Conservation (phyloP, 2,888 invertebrate species). For the Sarcophaga variegata region DNA sequence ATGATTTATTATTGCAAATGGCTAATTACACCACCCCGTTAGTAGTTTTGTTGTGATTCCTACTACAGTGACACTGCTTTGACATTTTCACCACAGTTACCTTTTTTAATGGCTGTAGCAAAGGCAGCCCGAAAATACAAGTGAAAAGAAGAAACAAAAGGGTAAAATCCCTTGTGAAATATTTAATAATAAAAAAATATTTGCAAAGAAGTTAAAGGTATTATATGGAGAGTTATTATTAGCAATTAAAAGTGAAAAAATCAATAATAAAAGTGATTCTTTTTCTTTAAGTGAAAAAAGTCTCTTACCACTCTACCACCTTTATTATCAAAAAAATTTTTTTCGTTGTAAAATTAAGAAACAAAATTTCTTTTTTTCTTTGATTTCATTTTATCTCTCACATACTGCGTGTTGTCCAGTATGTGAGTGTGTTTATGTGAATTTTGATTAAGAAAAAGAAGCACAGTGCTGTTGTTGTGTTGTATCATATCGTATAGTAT, state of each 20-base stretch:
- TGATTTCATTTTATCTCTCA: constrained; percentile 46
- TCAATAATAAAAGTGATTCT: constrained; percentile 9
- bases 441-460: constrained; percentile 35
- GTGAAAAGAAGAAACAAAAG: constrained; percentile 25
- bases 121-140: constrained; percentile 56
- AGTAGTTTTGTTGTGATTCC: constrained; percentile 53
- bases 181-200: constrained; percentile 12
- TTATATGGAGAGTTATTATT: not conserved
- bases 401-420: constrained; percentile 13
- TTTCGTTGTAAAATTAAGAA: constrained; percentile 26
- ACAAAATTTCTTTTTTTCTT: constrained; percentile 38
- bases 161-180: constrained; percentile 3
- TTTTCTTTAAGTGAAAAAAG: not conserved
- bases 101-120: constrained; percentile 60
- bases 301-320: not conserved
- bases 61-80: constrained; percentile 41
- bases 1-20: constrained; percentile 31
- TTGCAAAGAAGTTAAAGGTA: not conserved
- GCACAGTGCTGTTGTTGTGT: not conserved
- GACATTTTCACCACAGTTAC: constrained; percentile 69
- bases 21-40: constrained; percentile 51
- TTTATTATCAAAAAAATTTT: not conserved
- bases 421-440: constrained; percentile 34
- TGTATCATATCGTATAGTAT: not conserved
- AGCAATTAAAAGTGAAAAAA: not conserved